Percentiles rank a stretch among this genome's conserved stretches.
phyloP scores from a whole-genome alignment of 1,140 invertebrate genomes.

The Uloborus diversus region DNA sequence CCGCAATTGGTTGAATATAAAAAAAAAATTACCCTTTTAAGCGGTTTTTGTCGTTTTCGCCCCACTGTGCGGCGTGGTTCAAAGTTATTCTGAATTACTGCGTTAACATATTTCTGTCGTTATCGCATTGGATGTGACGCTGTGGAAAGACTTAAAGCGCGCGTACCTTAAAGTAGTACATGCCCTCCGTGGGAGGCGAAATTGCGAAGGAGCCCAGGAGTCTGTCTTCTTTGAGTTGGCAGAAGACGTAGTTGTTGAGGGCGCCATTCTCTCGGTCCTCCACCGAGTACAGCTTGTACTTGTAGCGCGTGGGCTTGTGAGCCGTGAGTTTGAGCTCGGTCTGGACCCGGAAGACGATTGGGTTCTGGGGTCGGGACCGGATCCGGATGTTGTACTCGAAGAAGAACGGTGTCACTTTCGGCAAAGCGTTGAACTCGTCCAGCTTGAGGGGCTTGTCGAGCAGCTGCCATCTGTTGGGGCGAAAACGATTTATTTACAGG shows the following conservation, averaged over 20 bases:
- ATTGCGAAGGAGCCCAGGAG: conserved; percentile 62
- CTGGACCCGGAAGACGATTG: conserved; percentile 60
- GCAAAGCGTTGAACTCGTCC: conserved; percentile 68
- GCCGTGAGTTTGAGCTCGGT: conserved; percentile 60
- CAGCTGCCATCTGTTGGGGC: conserved; percentile 68
- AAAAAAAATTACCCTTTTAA: too few relatives aligned
- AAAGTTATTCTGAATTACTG: too few relatives aligned
- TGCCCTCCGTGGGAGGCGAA: conserved; percentile 61
- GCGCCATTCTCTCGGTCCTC: conserved; percentile 62
- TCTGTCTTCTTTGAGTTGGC: conserved; percentile 63
- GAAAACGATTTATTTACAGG: too few relatives aligned
- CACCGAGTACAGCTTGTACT: conserved; percentile 61
- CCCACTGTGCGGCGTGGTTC: too few relatives aligned
- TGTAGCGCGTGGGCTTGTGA: conserved; percentile 61
- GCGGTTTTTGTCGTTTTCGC: too few relatives aligned
- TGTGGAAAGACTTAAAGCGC: too few relatives aligned
- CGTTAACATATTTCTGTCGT: too few relatives aligned
- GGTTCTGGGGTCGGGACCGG: conserved; percentile 59
- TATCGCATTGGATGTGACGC: too few relatives aligned
- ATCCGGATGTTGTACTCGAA: conserved; percentile 63
- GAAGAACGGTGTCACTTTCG: conserved; percentile 65
- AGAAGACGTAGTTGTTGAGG: conserved; percentile 64
- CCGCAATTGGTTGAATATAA: too few relatives aligned
- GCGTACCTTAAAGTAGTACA: conserved; percentile 63
- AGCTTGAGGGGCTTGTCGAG: conserved; percentile 68